Percentiles rank a stretch among this genome's conserved stretches.
These are phyloP conservation scores for Sparus aurata DNA, from an alignment of 2,797 vertebrate species.

Conservation along the genomic window DNA sequence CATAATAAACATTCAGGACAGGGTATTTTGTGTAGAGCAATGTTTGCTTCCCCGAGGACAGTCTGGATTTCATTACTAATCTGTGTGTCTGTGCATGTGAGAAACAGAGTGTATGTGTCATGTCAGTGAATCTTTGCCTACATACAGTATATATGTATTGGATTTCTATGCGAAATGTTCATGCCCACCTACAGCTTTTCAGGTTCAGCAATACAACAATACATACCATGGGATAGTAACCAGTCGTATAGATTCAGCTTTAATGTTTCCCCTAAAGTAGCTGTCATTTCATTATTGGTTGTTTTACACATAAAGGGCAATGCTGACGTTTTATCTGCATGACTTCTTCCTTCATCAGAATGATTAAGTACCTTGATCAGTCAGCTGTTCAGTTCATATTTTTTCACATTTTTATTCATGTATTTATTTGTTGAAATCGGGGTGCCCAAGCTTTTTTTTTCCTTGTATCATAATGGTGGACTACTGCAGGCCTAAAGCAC, in stretches of 20 bases:
- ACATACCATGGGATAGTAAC: not conserved
- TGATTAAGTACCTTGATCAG: not conserved
- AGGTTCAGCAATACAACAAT: not conserved
- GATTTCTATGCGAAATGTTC: not conserved
- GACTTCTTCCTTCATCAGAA: not conserved
- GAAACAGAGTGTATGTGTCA: slow-evolving; percentile 33
- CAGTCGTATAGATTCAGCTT: too few relatives aligned
- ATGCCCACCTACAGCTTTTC: not conserved
- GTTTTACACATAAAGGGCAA: not conserved
- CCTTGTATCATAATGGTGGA: too few relatives aligned
- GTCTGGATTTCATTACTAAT: slow-evolving; percentile 83
- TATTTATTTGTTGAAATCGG: too few relatives aligned
- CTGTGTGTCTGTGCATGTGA: slow-evolving; percentile 41
- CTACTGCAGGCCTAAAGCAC: too few relatives aligned
- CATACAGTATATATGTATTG: not conserved
- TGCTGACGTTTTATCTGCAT: not conserved
- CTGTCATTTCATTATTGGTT: not conserved
- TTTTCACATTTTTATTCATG: too few relatives aligned
- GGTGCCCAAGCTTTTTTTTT: too few relatives aligned
- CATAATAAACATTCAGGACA: slow-evolving; percentile 83
- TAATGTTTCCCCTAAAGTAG: too few relatives aligned
- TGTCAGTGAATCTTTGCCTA: not conserved
- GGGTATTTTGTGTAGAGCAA: slow-evolving; percentile 82
- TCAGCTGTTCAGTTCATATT: too few relatives aligned
- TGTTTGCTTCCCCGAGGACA: slow-evolving; percentile 76